phyloP scores from a whole-genome alignment of 2,888 invertebrate genomes.

The Pollenia griseotomentosa region DNA sequence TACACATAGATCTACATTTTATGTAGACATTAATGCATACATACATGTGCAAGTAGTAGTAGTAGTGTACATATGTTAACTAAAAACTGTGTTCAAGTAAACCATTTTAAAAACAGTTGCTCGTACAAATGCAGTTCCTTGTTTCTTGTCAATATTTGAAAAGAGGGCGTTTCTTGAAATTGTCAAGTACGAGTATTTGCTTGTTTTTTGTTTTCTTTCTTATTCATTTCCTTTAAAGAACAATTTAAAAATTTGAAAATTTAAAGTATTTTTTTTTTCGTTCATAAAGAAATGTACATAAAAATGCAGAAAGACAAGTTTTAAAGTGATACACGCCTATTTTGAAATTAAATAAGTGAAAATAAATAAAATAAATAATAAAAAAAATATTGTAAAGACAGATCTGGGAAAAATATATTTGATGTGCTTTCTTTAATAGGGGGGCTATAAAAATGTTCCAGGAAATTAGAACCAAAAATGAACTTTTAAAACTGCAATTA shows the following conservation, averaged over 20 bases:
- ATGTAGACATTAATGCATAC: neutral
- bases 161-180: constrained; percentile 64
- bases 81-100: constrained; percentile 9
- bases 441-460: too few relatives aligned
- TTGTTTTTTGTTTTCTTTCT: constrained; percentile 27
- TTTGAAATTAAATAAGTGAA: neutral
- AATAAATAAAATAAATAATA: neutral
- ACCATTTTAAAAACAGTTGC: constrained; percentile 33
- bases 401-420: too few relatives aligned
- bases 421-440: too few relatives aligned
- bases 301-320: neutral
- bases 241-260: constrained; percentile 18
- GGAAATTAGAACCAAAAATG: too few relatives aligned
- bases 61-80: neutral
- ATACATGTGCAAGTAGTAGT: neutral
- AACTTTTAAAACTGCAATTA: too few relatives aligned
- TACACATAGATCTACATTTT: neutral
- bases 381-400: too few relatives aligned
- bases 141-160: constrained; percentile 64
- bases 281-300: constrained; percentile 3
- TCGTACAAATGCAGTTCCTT: constrained; percentile 49
- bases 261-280: neutral
- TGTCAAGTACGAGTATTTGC: constrained; percentile 59
- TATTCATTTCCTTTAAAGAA: neutral
- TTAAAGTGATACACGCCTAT: constrained; percentile 9